Conservation (phyloP, 1,140 invertebrate genomes). For the Ridgeia piscesae region DNA sequence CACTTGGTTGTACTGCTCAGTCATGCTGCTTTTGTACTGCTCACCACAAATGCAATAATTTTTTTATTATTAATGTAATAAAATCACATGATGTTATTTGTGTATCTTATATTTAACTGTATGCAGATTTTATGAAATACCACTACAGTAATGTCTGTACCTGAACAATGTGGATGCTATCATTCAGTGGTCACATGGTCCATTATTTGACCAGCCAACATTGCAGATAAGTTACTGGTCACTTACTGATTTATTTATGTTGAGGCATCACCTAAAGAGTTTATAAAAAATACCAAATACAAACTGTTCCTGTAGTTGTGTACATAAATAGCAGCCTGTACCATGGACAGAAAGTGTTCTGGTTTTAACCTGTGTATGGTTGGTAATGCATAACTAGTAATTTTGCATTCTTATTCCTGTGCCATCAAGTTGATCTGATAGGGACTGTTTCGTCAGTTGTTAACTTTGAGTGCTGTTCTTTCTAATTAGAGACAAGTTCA, state of each 20-base stretch:
- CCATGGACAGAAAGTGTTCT: background rate
- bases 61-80: background rate
- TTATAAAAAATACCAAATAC: background rate
- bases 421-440: background rate
- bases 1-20: background rate
- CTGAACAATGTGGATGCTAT: background rate
- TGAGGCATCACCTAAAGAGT: background rate
- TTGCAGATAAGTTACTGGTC: background rate
- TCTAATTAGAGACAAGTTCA: background rate
- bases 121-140: background rate
- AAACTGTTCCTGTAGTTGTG: background rate
- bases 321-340: background rate
- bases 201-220: background rate
- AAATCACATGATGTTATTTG: background rate
- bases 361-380: background rate
- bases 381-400: background rate
- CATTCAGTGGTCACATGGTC: background rate
- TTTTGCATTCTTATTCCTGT: background rate
- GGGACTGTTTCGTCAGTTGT: background rate
- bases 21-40: background rate
- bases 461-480: background rate
- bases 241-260: background rate
- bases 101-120: background rate
- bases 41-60: background rate
- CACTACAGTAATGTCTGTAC: background rate